phyloP scores from a whole-genome alignment of 1,140 invertebrate species.

The Marisa cornuarietis region DNA sequence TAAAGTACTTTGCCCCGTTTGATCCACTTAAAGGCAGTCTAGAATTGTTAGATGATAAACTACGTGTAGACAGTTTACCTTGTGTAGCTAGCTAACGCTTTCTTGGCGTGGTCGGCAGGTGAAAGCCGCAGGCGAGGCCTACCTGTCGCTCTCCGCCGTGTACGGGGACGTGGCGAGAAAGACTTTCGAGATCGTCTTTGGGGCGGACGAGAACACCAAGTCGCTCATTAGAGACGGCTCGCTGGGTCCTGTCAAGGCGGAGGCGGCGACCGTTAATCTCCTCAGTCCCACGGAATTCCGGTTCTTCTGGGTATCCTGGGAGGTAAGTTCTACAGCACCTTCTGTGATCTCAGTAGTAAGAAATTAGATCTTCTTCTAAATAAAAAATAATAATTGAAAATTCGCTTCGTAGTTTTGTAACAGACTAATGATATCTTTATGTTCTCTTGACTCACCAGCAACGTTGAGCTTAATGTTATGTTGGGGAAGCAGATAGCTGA shows the following conservation, averaged over 20 bases:
- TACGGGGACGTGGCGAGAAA: constrained; percentile 61
- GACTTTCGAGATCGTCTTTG: constrained; percentile 58
- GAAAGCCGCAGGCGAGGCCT: constrained; percentile 56
- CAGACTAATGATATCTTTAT: too few species aligned
- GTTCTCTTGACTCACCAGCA: too few species aligned
- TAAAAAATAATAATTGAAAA: too few species aligned
- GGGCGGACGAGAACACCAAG: constrained; percentile 52
- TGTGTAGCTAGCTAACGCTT: background rate
- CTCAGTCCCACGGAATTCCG: constrained; percentile 51
- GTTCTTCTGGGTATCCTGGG: constrained; percentile 62
- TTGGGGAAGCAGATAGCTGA: too few species aligned
- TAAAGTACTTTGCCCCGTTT: too few species aligned
- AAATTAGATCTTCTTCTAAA: too few species aligned
- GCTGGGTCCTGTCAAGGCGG: constrained; percentile 44
- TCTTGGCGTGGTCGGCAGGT: constrained; percentile 25
- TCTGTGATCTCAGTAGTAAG: too few species aligned
- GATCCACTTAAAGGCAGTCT: too few species aligned
- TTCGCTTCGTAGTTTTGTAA: too few species aligned
- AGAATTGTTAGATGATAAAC: too few species aligned
- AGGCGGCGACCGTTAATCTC: constrained; percentile 54
- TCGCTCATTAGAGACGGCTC: constrained; percentile 56
- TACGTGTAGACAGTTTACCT: too few species aligned
- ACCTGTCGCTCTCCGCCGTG: constrained; percentile 57
- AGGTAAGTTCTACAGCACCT: background rate
- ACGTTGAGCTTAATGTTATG: too few species aligned